Conservation (phyloP, 2,797 vertebrate species). For the Enteromius argenteus region DNA sequence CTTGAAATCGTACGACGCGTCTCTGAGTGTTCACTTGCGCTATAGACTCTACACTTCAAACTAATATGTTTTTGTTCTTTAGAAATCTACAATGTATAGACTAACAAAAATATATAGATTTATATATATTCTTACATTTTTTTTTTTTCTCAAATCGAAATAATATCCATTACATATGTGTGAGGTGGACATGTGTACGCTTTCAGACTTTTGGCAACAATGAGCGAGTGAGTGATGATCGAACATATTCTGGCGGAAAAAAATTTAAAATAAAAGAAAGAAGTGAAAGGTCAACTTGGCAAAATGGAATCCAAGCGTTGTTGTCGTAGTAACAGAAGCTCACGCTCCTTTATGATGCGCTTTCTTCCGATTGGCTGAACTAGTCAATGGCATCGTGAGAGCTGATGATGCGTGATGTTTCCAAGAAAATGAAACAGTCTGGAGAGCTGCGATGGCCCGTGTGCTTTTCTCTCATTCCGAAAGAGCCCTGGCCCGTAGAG, state of each 20-base stretch:
- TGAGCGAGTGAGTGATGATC: slow-evolving; percentile 6
- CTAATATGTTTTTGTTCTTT: slow-evolving; percentile 81
- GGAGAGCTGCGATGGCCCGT: slow-evolving; percentile 36
- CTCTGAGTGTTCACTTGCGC: slow-evolving; percentile 76
- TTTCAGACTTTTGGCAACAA: slow-evolving; percentile 63
- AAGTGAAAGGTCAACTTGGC: slow-evolving; percentile 44
- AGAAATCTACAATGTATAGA: slow-evolving; percentile 90
- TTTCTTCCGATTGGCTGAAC: slow-evolving; percentile 38
- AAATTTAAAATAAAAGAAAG: background rate
- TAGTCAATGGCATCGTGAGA: slow-evolving; percentile 32
- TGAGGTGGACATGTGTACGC: slow-evolving; percentile 79
- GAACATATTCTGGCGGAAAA: background rate
- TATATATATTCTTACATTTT: slow-evolving; percentile 73
- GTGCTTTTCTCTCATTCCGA: slow-evolving; percentile 47
- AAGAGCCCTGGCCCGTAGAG: slow-evolving; percentile 48
- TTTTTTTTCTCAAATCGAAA: slow-evolving; percentile 79
- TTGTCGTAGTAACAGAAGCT: slow-evolving; percentile 29
- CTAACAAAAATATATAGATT: slow-evolving; percentile 85
- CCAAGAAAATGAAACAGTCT: slow-evolving; percentile 35
- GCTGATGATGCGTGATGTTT: slow-evolving; percentile 34
- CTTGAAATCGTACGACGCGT: background rate
- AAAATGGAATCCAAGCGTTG: slow-evolving; percentile 32
- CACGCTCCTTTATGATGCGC: background rate
- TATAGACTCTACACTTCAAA: slow-evolving; percentile 85
- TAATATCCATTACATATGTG: slow-evolving; percentile 77